Evolutionary conservation across 2,797 vertebrate genomes (phyloP).

Genomic region (Sitta carolinensis): DNA sequence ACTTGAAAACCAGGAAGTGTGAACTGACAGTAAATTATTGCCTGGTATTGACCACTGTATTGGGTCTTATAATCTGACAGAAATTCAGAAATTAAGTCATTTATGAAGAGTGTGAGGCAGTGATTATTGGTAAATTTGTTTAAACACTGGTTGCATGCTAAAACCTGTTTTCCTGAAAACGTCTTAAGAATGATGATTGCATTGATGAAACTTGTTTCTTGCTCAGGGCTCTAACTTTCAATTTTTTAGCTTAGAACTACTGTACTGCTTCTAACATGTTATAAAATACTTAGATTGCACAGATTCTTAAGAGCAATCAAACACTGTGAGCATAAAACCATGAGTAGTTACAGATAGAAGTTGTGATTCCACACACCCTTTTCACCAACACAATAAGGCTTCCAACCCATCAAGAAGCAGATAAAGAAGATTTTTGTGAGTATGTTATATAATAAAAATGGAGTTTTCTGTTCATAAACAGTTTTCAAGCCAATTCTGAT

Average conservation of each 20-base stretch:
- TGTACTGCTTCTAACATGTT: neutral
- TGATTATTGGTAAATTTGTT: neutral
- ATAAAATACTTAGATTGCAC: neutral
- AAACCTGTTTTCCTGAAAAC: neutral
- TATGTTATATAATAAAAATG: neutral
- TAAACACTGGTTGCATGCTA: neutral
- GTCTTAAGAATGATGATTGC: neutral
- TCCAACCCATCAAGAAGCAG: neutral
- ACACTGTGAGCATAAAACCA: neutral
- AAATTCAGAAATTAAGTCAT: neutral
- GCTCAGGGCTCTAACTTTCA: neutral
- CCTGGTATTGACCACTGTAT: neutral
- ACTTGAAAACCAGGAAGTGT: neutral
- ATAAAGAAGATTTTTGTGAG: neutral
- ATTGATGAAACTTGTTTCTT: neutral
- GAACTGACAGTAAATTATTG: neutral
- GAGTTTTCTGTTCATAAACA: neutral
- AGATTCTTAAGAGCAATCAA: neutral
- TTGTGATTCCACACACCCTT: neutral
- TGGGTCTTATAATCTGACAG: neutral
- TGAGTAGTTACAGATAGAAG: neutral
- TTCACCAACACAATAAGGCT: neutral
- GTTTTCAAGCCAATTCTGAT: neutral
- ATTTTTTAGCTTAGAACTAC: neutral
- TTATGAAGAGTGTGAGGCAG: neutral